Conservation (phyloP, 1,140 invertebrate genomes). For the Pemphigus obesinymphae region DNA sequence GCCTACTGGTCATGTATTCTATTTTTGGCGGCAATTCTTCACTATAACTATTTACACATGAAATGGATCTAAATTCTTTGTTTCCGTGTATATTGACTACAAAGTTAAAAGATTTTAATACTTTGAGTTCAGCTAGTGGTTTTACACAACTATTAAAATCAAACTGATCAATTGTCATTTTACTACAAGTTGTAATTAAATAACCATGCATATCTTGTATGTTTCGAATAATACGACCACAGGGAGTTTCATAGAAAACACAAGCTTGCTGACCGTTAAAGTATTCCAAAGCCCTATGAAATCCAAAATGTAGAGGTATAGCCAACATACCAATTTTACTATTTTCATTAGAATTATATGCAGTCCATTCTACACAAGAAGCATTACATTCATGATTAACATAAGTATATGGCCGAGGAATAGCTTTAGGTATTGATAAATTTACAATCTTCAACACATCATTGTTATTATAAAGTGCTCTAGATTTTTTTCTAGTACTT, state of each 20-base stretch:
- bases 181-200: conserved; percentile 63
- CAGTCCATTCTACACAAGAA: conserved; percentile 60
- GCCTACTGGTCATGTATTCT: conserved; percentile 76
- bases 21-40: conserved; percentile 75
- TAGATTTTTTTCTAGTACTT: background rate
- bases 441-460: too few species aligned
- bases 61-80: conserved; percentile 80
- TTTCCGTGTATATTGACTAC: conserved; percentile 66
- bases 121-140: conserved; percentile 70
- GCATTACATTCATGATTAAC: conserved; percentile 43
- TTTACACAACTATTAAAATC: conserved; percentile 76
- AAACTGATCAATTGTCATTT: conserved; percentile 83
- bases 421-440: background rate
- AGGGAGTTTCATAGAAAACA: conserved; percentile 80
- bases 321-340: conserved; percentile 74
- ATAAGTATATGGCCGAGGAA: background rate
- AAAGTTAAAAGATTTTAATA: background rate
- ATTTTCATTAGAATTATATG: conserved; percentile 56
- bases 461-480: too few species aligned
- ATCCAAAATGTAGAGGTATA: conserved; percentile 76
- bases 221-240: conserved; percentile 72
- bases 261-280: background rate
- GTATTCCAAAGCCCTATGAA: conserved; percentile 64
- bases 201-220: conserved; percentile 76
- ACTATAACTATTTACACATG: conserved; percentile 86